These are phyloP conservation scores for Bombus picipes DNA, from an alignment of 1,140 invertebrate genomes.

Conservation along the genomic window DNA sequence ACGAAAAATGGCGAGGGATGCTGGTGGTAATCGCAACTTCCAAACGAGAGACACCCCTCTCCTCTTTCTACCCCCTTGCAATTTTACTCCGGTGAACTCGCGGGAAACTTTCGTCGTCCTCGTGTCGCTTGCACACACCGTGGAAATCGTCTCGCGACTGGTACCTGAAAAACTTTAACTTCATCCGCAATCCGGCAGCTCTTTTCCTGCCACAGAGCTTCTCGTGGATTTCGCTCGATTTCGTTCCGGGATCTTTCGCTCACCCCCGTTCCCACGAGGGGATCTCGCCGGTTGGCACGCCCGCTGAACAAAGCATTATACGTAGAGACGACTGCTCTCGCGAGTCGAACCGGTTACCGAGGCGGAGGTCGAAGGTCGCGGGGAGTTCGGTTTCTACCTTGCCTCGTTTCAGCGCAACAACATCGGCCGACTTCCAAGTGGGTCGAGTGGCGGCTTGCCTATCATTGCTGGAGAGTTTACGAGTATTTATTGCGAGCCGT, in stretches of 20 bases:
- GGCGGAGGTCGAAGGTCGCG: constrained; percentile 60
- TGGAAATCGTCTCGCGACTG: constrained; percentile 27
- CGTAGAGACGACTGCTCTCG: constrained; percentile 42
- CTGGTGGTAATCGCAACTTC: constrained; percentile 56
- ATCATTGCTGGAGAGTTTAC: constrained; percentile 57
- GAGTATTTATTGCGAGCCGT: constrained; percentile 56
- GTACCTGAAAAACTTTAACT: constrained; percentile 14
- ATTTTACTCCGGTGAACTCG: constrained; percentile 50
- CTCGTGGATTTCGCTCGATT: constrained; percentile 12
- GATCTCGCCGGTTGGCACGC: constrained; percentile 27
- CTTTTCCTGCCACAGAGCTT: constrained; percentile 7
- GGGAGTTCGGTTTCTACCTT: constrained; percentile 42
- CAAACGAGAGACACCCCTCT: constrained; percentile 55
- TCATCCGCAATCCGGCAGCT: not conserved
- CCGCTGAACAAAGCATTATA: constrained; percentile 2
- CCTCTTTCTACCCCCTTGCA: constrained; percentile 19
- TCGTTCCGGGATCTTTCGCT: constrained; percentile 42
- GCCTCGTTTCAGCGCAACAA: constrained; percentile 17
- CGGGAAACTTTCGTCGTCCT: constrained; percentile 55
- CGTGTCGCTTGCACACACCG: constrained; percentile 2
- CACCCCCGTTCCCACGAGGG: constrained; percentile 62
- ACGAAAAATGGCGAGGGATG: constrained; percentile 18
- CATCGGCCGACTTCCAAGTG: constrained; percentile 40
- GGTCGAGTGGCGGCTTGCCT: constrained; percentile 44
- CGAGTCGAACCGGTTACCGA: constrained; percentile 66